These are phyloP conservation scores for Pristionchus entomophagus DNA, from an alignment of 2,888 invertebrate species.

Conservation along the genomic window DNA sequence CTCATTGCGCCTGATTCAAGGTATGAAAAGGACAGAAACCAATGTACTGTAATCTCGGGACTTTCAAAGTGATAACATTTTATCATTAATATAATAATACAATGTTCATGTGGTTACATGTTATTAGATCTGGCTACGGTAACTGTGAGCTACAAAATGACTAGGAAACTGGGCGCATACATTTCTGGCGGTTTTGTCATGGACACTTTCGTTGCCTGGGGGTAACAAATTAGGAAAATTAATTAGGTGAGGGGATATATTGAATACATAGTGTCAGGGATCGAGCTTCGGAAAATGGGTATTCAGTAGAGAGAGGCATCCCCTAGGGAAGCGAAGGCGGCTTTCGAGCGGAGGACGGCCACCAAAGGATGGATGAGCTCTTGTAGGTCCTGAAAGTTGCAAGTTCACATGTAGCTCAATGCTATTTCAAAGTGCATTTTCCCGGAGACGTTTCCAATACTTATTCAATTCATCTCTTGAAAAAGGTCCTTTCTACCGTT, in stretches of 20 bases:
- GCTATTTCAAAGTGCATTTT: too few species aligned
- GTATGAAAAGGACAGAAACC: conserved; percentile 4
- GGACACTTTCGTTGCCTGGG: background rate
- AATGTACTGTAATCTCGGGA: too few species aligned
- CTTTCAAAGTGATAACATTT: too few species aligned
- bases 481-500: too few species aligned
- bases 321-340: conserved; percentile 9
- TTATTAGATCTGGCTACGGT: conserved; percentile 15
- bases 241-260: background rate
- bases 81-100: background rate
- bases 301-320: conserved; percentile 20
- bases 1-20: background rate
- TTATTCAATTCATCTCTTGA: too few species aligned
- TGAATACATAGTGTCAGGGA: background rate
- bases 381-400: conserved; percentile 65
- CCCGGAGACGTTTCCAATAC: too few species aligned
- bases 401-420: too few species aligned
- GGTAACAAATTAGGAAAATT: background rate
- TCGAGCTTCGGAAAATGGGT: background rate
- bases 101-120: background rate
- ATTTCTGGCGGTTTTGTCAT: background rate
- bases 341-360: conserved; percentile 59
- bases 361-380: conserved; percentile 66
- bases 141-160: background rate
- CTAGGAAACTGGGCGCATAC: background rate